phyloP scores from a whole-genome alignment of 2,888 invertebrate genomes.

The Noctua pronuba region DNA sequence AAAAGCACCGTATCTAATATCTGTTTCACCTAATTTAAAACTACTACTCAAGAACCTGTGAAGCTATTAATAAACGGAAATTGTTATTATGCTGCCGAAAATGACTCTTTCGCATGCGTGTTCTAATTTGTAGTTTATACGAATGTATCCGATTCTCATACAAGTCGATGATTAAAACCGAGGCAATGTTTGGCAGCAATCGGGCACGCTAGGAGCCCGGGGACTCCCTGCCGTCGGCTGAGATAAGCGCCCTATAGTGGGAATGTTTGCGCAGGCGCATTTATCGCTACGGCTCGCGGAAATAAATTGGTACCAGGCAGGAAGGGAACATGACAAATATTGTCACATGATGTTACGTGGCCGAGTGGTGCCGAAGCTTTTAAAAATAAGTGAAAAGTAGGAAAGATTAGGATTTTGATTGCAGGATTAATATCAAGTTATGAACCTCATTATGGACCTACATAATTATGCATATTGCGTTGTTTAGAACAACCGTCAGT shows the following conservation, averaged over 20 bases:
- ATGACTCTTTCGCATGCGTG: conserved; percentile 47
- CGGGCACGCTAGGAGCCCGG: conserved; percentile 55
- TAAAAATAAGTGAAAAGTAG: neutral
- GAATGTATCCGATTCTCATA: conserved; percentile 45
- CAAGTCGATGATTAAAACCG: conserved; percentile 28
- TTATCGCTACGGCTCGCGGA: conserved; percentile 85
- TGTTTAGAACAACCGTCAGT: neutral
- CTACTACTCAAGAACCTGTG: conserved; percentile 10
- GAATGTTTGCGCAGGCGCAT: conserved; percentile 85
- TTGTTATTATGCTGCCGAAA: conserved; percentile 43
- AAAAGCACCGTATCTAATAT: neutral
- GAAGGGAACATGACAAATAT: conserved; percentile 88
- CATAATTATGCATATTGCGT: neutral
- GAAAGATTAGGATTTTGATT: neutral
- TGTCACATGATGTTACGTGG: conserved; percentile 73
- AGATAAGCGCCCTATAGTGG: conserved; percentile 84
- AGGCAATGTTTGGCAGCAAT: conserved; percentile 57
- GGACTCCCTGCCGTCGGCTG: conserved; percentile 76
- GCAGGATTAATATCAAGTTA: neutral
- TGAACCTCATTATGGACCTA: neutral
- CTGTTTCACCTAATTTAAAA: conserved; percentile 25
- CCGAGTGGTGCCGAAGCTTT: conserved; percentile 14
- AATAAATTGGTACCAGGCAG: conserved; percentile 86
- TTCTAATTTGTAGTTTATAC: conserved; percentile 53
- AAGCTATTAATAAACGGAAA: conserved; percentile 52